A percentile compares a stretch with the other conserved stretches of the same genome.
Conservation (phyloP, 2,113 vertebrate genomes). For the Misgurnus mizolepis region DNA sequence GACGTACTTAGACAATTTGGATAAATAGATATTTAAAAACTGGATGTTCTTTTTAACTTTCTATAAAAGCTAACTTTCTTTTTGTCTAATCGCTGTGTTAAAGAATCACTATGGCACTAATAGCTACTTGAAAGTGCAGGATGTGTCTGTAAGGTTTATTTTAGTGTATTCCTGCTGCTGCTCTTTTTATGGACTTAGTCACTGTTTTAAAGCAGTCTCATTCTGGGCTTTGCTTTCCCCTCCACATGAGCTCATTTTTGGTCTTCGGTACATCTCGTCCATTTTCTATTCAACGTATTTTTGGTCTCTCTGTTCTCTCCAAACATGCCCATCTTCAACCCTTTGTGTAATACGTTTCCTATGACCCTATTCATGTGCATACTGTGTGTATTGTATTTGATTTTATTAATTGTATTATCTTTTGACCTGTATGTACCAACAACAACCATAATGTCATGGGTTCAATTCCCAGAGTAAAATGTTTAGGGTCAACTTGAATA, state of each 20-base stretch:
- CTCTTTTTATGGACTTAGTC: slow-evolving; percentile 5
- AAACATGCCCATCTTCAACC: background rate
- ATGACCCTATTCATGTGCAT: too few relatives aligned
- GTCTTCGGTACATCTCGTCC: background rate
- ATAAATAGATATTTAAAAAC: background rate
- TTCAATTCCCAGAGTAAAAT: too few relatives aligned
- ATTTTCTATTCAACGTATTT: background rate
- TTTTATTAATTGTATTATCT: background rate
- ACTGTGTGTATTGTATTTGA: too few relatives aligned
- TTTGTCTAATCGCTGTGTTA: background rate
- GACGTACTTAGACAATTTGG: too few relatives aligned
- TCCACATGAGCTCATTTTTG: background rate
- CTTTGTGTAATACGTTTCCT: too few relatives aligned
- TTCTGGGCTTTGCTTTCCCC: background rate
- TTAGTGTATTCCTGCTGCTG: background rate
- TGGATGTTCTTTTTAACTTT: slow-evolving; percentile 9
- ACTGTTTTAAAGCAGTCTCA: slow-evolving; percentile 1
- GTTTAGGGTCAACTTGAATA: too few relatives aligned
- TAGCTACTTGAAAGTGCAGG: background rate
- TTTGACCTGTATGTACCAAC: too few relatives aligned
- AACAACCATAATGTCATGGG: too few relatives aligned
- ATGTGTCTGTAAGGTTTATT: slow-evolving; percentile 22
- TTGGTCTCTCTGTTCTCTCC: background rate
- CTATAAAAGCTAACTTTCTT: too few relatives aligned
- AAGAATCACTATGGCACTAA: slow-evolving; percentile 21